A percentile compares a stretch with the other conserved stretches of the same genome.
Evolutionary conservation across 1,140 invertebrate species (phyloP).

Genomic region (Popillia japonica): DNA sequence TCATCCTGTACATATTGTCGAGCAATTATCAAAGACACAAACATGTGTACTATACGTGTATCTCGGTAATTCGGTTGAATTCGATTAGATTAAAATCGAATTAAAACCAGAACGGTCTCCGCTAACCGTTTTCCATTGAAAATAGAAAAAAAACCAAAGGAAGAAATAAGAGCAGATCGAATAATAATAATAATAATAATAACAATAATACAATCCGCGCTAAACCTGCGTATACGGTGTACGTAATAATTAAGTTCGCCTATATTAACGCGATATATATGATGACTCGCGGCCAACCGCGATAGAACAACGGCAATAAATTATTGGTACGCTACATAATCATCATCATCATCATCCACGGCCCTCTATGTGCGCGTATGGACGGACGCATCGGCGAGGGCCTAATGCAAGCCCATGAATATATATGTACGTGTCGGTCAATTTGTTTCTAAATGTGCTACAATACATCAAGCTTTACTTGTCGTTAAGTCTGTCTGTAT

Average conservation of each 20-base stretch:
- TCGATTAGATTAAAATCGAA: constrained; percentile 21
- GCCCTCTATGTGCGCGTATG: not conserved
- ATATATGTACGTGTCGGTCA: constrained; percentile 48
- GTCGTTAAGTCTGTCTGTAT: constrained; percentile 56
- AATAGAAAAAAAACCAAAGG: no score
- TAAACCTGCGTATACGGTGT: no score
- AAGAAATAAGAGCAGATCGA: no score
- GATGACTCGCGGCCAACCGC: constrained; percentile 37
- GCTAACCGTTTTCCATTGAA: no score
- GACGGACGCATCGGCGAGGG: no score
- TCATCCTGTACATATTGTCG: constrained; percentile 42
- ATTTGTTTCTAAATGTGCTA: constrained; percentile 53
- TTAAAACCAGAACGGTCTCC: no score
- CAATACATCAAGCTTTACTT: constrained; percentile 57
- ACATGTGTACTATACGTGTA: not conserved
- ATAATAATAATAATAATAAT: no score
- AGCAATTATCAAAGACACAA: constrained; percentile 20
- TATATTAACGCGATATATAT: constrained; percentile 20
- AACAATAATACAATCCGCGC: no score
- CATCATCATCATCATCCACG: constrained; percentile 28
- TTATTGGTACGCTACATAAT: constrained; percentile 43
- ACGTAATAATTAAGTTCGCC: constrained; percentile 40
- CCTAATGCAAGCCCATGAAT: constrained; percentile 42
- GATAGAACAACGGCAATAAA: constrained; percentile 32
- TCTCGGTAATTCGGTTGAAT: not conserved